Evolutionary conservation across 2,113 vertebrate genomes (phyloP).

Genomic region (Toxostoma redivivum): DNA sequence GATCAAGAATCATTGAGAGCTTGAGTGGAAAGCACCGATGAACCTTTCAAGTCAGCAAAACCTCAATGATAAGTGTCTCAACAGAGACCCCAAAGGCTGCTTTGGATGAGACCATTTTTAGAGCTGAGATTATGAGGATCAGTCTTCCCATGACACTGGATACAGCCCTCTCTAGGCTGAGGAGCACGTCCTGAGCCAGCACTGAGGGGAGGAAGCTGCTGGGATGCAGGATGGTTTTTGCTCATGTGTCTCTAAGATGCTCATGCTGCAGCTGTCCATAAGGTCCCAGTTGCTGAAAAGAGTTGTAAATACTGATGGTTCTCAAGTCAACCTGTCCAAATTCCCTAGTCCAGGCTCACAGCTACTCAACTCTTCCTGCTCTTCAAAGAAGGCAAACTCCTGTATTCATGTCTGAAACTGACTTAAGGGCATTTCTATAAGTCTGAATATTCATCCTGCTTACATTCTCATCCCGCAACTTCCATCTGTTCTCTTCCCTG

Average conservation of each 20-base stretch:
- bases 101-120: neutral
- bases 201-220: neutral
- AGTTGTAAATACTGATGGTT: neutral
- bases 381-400: neutral
- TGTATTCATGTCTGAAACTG: neutral
- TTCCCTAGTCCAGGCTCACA: neutral
- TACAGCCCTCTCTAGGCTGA: neutral
- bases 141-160: neutral
- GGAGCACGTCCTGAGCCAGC: neutral
- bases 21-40: neutral
- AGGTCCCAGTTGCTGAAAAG: neutral
- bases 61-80: neutral
- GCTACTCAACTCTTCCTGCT: neutral
- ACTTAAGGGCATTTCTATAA: neutral
- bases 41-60: neutral
- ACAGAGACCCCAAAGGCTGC: neutral
- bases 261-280: neutral
- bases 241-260: neutral
- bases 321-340: neutral
- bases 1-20: neutral
- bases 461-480: neutral
- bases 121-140: neutral
- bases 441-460: neutral
- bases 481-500: neutral
- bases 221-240: neutral